These are phyloP conservation scores for Stenodema calcarata DNA, from an alignment of 2,888 invertebrate species.

Conservation along the genomic window DNA sequence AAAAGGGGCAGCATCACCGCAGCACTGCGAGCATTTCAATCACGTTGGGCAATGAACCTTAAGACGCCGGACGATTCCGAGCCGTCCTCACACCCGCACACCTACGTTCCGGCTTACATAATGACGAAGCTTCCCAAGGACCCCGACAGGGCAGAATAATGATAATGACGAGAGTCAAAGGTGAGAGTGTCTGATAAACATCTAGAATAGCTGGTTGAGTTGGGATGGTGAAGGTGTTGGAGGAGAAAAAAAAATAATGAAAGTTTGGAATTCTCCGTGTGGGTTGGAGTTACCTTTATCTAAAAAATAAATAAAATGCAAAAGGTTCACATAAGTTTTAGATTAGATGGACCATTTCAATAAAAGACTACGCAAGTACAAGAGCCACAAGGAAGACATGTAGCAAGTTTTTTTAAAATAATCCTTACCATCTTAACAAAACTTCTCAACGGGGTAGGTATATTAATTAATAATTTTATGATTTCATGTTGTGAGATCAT, in stretches of 20 bases:
- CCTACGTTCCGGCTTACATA: background rate
- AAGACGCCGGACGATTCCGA: background rate
- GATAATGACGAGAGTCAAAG: constrained; percentile 19
- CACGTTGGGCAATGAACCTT: background rate
- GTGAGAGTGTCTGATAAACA: constrained; percentile 3
- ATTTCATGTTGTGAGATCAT: too few relatives aligned
- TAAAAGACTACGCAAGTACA: too few relatives aligned
- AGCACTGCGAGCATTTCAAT: background rate
- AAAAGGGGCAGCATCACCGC: background rate
- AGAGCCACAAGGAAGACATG: too few relatives aligned
- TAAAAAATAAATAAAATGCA: too few relatives aligned
- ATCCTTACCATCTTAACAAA: too few relatives aligned
- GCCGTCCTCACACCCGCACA: background rate
- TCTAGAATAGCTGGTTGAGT: background rate
- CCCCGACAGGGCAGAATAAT: background rate
- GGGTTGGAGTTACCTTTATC: background rate
- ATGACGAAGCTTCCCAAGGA: background rate
- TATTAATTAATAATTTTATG: too few relatives aligned
- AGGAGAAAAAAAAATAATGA: background rate
- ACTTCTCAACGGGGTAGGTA: too few relatives aligned
- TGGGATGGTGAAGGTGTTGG: background rate
- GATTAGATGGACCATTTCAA: too few relatives aligned
- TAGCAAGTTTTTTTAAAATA: too few relatives aligned
- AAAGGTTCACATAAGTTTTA: too few relatives aligned
- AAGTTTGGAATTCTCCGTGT: background rate